A percentile compares a stretch with the other conserved stretches of the same genome.
phyloP scores from a whole-genome alignment of 2,113 vertebrate species.

The Brachyistius frenatus region DNA sequence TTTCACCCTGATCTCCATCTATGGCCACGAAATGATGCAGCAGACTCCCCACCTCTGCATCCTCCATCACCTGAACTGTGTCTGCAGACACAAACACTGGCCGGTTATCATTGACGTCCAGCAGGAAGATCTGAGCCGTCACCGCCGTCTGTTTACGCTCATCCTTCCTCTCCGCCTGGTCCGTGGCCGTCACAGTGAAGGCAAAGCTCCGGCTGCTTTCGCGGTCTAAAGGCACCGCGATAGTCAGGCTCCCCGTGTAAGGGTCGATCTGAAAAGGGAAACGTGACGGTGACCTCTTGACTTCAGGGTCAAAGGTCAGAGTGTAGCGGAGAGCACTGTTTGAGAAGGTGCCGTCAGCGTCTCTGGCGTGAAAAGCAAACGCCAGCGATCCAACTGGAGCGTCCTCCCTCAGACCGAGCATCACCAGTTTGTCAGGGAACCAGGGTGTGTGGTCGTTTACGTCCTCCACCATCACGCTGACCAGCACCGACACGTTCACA shows the following conservation, averaged over 20 bases:
- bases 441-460: constrained; percentile 89
- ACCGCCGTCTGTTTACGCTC: constrained; percentile 81
- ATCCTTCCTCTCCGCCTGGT: constrained; percentile 83
- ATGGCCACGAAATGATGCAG: constrained; percentile 86
- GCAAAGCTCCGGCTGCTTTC: constrained; percentile 80
- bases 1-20: constrained; percentile 89
- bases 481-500: constrained; percentile 79
- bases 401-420: constrained; percentile 88
- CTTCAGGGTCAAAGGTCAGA: constrained; percentile 74
- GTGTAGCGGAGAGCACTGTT: constrained; percentile 90
- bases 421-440: constrained; percentile 88
- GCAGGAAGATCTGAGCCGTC: constrained; percentile 86
- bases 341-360: constrained; percentile 87
- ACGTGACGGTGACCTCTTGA: background rate
- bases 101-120: constrained; percentile 92
- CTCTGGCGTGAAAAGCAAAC: constrained; percentile 89
- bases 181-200: constrained; percentile 87
- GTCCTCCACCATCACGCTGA: constrained; percentile 89
- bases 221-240: constrained; percentile 85
- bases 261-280: constrained; percentile 89
- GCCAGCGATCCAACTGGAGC: constrained; percentile 84
- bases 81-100: constrained; percentile 86
- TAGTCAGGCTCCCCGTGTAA: constrained; percentile 85
- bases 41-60: constrained; percentile 84
- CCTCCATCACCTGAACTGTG: constrained; percentile 82